phyloP scores from a whole-genome alignment of 37 sponge, comb jelly and placozoan genomes.

The Eunapius fragilis region DNA sequence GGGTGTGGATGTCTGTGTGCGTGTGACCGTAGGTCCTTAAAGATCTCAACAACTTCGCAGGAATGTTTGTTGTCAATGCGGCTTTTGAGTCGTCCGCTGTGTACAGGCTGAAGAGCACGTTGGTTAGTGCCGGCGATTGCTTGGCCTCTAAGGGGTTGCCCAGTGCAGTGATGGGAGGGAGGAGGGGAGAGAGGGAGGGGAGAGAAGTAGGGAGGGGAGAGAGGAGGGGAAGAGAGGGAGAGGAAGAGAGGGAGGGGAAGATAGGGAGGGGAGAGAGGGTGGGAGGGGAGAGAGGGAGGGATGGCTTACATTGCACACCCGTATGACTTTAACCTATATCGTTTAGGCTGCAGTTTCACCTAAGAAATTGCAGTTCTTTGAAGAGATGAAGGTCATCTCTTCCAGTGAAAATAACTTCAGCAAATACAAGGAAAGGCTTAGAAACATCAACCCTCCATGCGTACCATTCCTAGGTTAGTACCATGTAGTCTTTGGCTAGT shows the following conservation, averaged over 20 bases:
- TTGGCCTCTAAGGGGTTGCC: no score
- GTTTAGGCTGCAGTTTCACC: constrained; percentile 1
- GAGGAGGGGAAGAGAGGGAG: no score
- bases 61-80: constrained; percentile 84
- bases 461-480: constrained; percentile 93
- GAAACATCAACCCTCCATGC: constrained; percentile 93
- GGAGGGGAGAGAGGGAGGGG: no score
- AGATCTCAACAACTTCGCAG: constrained; percentile 93
- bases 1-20: neutral
- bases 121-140: constrained; percentile 33
- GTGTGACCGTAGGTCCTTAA: constrained; percentile 55
- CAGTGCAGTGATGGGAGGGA: no score
- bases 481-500: neutral
- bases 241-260: no score
- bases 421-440: constrained; percentile 87
- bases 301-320: no score
- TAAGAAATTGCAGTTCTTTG: constrained; percentile 54
- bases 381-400: constrained; percentile 71
- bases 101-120: constrained; percentile 84
- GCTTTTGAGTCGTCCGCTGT: constrained; percentile 86
- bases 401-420: constrained; percentile 74
- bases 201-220: no score
- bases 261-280: neutral
- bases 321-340: neutral
- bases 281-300: neutral